Percentiles rank a stretch among this genome's conserved stretches.
These are phyloP conservation scores for Corynorhinus townsendii DNA, from an alignment of 2,113 vertebrate genomes.

Conservation along the genomic window DNA sequence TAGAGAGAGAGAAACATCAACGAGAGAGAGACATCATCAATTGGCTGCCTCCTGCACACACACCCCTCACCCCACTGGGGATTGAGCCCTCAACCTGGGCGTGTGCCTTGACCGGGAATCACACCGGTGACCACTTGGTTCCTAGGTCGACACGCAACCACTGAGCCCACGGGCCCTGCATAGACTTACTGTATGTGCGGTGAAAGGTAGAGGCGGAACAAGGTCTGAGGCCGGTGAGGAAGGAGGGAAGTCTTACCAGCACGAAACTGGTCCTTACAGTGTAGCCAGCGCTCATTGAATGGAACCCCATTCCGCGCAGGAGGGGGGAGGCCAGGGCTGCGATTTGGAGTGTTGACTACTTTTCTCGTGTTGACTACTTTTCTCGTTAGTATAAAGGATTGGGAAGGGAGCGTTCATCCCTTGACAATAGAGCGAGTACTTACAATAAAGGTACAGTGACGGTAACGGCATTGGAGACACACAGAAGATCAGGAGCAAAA, in stretches of 20 bases:
- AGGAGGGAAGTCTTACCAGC: neutral
- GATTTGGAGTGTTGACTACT: neutral
- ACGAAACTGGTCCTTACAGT: neutral
- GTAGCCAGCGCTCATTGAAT: neutral
- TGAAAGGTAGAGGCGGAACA: neutral
- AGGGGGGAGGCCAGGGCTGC: neutral
- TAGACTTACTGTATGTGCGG: neutral
- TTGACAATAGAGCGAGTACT: neutral
- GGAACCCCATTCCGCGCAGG: neutral
- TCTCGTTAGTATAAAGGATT: neutral
- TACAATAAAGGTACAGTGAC: fast-evolving
- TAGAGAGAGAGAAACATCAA: too few relatives aligned
- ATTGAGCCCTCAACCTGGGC: too few relatives aligned
- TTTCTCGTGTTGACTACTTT: neutral
- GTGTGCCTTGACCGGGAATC: too few relatives aligned
- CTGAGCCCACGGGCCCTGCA: too few relatives aligned
- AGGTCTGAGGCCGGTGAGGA: neutral
- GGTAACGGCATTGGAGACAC: neutral
- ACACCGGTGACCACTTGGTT: too few relatives aligned
- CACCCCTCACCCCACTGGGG: too few relatives aligned
- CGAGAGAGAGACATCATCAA: too few relatives aligned
- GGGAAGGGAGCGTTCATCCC: neutral
- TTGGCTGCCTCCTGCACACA: too few relatives aligned
- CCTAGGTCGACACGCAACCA: too few relatives aligned
- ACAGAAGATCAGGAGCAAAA: neutral